phyloP scores from a whole-genome alignment of 2,888 invertebrate genomes.

The Latrodectus elegans region DNA sequence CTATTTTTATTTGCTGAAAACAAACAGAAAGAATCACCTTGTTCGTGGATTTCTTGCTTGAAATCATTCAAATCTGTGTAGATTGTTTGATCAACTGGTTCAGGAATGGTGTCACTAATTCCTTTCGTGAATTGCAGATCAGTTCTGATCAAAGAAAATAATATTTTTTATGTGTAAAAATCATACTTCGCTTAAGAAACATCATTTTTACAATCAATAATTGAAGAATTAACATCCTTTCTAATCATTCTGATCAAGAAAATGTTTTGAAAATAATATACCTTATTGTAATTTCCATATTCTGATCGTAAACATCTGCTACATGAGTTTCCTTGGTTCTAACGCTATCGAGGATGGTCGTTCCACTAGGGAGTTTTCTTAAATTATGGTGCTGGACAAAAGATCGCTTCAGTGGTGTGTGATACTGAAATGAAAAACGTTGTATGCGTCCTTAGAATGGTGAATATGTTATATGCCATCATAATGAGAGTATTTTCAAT shows the following conservation, averaged over 20 bases:
- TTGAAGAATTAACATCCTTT: no score
- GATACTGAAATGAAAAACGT: constrained; percentile 33
- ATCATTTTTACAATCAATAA: no score
- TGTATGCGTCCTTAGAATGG: no score
- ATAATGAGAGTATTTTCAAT: no score
- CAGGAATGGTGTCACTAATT: background rate
- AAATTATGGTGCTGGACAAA: constrained; percentile 38
- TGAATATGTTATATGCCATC: no score
- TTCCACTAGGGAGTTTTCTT: background rate
- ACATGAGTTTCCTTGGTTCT: constrained; percentile 28
- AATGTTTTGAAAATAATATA: constrained; percentile 5
- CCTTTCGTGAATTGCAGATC: background rate
- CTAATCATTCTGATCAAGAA: no score
- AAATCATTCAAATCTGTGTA: constrained; percentile 17
- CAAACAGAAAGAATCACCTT: constrained; percentile 3
- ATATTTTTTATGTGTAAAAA: no score
- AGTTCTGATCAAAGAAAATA: constrained; percentile 10
- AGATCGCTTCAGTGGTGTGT: constrained; percentile 30
- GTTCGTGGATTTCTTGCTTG: constrained; percentile 18
- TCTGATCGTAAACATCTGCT: constrained; percentile 57
- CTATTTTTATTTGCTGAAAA: no score
- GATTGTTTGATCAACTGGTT: background rate
- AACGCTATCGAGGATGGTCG: constrained; percentile 12
- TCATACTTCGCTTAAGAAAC: no score
- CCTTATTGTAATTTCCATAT: constrained; percentile 42